Evolutionary conservation across 2,888 invertebrate genomes (phyloP).

Genomic region (Drosophila aldrichi): DNA sequence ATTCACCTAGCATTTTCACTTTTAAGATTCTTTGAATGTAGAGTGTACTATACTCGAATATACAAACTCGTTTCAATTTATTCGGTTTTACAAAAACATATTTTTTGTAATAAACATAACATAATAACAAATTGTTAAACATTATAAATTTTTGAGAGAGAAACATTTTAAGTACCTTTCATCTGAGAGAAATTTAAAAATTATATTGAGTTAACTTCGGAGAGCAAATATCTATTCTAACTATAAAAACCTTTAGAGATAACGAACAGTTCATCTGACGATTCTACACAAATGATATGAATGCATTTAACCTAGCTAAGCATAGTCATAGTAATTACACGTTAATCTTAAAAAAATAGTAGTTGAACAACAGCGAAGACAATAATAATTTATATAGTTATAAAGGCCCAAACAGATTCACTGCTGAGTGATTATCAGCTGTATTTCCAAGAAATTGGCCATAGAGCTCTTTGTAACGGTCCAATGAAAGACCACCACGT

Average conservation of each 20-base stretch:
- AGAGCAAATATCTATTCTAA: constrained; percentile 72
- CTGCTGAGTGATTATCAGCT: constrained; percentile 90
- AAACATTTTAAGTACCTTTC: constrained; percentile 62
- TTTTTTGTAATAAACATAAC: constrained; percentile 58
- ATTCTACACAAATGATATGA: constrained; percentile 77
- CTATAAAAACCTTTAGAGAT: constrained; percentile 65
- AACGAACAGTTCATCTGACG: constrained; percentile 75
- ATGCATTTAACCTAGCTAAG: constrained; percentile 71
- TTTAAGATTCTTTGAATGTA: neutral
- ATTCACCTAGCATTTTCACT: too few species aligned
- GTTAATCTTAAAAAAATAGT: constrained; percentile 78
- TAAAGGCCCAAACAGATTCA: constrained; percentile 92
- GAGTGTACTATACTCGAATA: constrained; percentile 29
- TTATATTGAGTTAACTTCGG: constrained; percentile 60
- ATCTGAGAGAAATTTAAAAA: constrained; percentile 68
- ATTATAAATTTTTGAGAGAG: constrained; percentile 63
- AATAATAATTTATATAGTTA: constrained; percentile 74
- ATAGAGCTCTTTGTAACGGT: constrained; percentile 93
- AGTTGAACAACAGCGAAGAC: constrained; percentile 84
- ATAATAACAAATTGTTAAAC: constrained; percentile 64
- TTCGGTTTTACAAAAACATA: constrained; percentile 60
- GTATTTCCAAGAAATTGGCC: constrained; percentile 93
- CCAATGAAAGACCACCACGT: constrained; percentile 91
- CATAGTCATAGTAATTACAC: constrained; percentile 80
- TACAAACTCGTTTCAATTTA: constrained; percentile 51